Evolutionary conservation across 2,888 invertebrate genomes (phyloP).

Genomic region (Strigamia crassipes): DNA sequence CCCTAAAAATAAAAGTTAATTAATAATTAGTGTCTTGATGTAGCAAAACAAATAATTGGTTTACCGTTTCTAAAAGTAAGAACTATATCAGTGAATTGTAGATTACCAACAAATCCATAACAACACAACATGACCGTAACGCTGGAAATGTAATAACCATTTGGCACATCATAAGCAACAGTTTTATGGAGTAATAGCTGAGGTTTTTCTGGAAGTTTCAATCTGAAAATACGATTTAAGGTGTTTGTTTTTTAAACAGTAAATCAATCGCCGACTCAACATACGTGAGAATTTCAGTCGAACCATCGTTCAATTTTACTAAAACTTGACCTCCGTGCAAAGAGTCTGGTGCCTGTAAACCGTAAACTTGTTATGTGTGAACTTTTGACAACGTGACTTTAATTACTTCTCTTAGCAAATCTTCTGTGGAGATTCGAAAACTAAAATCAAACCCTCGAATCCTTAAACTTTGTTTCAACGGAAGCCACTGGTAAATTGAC

Average conservation of each 20-base stretch:
- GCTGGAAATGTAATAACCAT: not conserved
- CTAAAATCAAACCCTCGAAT: conserved; percentile 34
- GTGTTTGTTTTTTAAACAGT: too few relatives aligned
- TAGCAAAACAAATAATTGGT: too few relatives aligned
- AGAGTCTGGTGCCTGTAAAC: conserved; percentile 38
- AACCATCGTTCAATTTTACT: conserved; percentile 34
- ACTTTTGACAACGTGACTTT: not conserved
- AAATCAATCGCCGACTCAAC: not conserved
- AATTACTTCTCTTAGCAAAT: conserved; percentile 36
- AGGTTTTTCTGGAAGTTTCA: conserved; percentile 14
- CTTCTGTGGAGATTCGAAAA: conserved; percentile 16
- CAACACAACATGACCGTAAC: conserved; percentile 44
- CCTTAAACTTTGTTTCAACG: not conserved
- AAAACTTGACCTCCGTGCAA: conserved; percentile 35
- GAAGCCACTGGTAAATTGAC: conserved; percentile 46
- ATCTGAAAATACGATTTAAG: too few relatives aligned
- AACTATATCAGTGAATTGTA: conserved; percentile 24
- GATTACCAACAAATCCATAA: conserved; percentile 45
- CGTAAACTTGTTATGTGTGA: not conserved
- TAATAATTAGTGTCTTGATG: not conserved
- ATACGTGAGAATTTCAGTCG: conserved; percentile 25
- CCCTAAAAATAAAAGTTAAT: not conserved
- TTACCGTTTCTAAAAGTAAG: not conserved
- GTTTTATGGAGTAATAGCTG: not conserved
- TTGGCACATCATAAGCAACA: not conserved